Conservation (phyloP, 2,797 vertebrate genomes). For the Steatocranus sp. region DNA sequence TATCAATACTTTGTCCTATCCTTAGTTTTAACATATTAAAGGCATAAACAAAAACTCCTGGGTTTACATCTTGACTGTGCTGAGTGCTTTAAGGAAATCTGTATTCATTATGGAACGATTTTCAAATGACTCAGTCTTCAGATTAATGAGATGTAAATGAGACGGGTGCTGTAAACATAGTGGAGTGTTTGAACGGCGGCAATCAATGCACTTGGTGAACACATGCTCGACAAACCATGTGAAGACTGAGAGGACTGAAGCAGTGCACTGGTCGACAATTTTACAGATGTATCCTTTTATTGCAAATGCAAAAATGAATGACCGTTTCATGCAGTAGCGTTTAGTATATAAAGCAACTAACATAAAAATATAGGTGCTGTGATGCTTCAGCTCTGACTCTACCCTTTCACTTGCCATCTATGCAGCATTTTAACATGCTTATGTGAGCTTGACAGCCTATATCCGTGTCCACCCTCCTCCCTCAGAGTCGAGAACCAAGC, state of each 20-base stretch:
- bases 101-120: neutral
- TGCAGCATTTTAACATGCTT: slow-evolving; percentile 58
- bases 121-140: neutral
- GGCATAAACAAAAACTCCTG: neutral
- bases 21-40: neutral
- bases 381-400: neutral
- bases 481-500: slow-evolving; percentile 13
- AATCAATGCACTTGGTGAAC: neutral
- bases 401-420: slow-evolving; percentile 17
- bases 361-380: neutral
- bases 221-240: neutral
- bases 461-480: slow-evolving; percentile 17
- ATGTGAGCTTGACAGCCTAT: slow-evolving; percentile 50
- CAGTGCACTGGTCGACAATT: neutral
- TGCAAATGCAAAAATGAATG: neutral
- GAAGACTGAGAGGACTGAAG: neutral
- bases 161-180: neutral
- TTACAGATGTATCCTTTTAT: neutral
- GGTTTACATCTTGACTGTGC: neutral
- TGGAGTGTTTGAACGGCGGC: neutral
- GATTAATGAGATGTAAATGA: neutral
- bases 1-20: neutral
- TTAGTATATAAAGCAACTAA: neutral
- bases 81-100: neutral
- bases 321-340: neutral